phyloP scores from a whole-genome alignment of 2,888 invertebrate genomes.

The Autographa gamma region DNA sequence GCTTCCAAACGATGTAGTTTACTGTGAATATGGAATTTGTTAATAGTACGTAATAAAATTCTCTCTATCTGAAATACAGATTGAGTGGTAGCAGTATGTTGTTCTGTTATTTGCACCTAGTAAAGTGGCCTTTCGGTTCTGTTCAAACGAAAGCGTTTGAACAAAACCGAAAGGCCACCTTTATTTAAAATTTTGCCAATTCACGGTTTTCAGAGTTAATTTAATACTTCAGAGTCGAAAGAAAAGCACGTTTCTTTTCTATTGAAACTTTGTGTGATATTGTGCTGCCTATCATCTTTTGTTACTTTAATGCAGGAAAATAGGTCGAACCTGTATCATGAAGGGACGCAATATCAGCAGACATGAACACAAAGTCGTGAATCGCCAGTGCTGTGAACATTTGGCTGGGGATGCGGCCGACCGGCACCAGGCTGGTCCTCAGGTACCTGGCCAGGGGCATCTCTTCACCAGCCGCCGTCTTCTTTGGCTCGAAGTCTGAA shows the following conservation, averaged over 20 bases:
- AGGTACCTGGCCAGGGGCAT: slow-evolving; percentile 62
- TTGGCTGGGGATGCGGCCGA: slow-evolving; percentile 62
- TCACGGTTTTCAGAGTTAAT: no score
- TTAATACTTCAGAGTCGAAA: no score
- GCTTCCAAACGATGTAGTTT: slow-evolving; percentile 68
- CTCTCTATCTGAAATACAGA: no score
- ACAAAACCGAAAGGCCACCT: no score
- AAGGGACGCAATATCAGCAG: slow-evolving; percentile 65
- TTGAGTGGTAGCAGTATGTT: no score
- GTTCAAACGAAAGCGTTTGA: no score
- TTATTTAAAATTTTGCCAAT: no score
- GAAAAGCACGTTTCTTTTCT: no score
- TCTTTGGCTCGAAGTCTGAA: slow-evolving; percentile 62
- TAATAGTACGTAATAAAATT: no score
- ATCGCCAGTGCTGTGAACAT: slow-evolving; percentile 65
- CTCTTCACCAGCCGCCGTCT: slow-evolving; percentile 60
- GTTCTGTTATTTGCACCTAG: background rate
- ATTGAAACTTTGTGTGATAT: no score
- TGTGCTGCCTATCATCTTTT: no score
- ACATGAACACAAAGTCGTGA: slow-evolving; percentile 62
- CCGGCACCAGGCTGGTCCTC: slow-evolving; percentile 65
- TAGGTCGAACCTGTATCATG: slow-evolving; percentile 70
- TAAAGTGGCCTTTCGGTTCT: background rate
- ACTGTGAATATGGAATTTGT: slow-evolving; percentile 53
- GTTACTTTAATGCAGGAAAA: no score